Conservation (phyloP, 2,113 vertebrate species). For the Xyrauchen texanus region DNA sequence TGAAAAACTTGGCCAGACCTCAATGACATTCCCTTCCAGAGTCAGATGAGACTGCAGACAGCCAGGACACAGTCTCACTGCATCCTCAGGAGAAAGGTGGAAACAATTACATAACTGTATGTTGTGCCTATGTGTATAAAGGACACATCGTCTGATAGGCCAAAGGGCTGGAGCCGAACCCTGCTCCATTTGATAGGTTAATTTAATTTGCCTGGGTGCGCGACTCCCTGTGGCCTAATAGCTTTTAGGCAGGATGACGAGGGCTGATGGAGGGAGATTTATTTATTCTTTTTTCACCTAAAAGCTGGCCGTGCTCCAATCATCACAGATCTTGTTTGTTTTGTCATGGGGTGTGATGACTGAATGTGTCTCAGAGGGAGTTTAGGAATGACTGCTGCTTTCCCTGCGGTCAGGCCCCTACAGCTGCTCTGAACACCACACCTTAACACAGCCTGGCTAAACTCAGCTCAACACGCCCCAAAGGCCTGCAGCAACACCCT, state of each 20-base stretch:
- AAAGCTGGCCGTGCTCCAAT: slow-evolving; percentile 56
- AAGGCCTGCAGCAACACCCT: slow-evolving; percentile 48
- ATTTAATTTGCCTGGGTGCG: slow-evolving; percentile 46
- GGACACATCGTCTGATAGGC: slow-evolving; percentile 21
- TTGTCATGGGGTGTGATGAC: slow-evolving; percentile 58
- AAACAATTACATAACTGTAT: slow-evolving; percentile 32
- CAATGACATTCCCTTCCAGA: slow-evolving; percentile 10
- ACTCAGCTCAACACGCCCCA: slow-evolving; percentile 38
- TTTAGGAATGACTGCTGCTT: slow-evolving; percentile 51
- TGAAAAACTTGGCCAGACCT: slow-evolving; percentile 14
- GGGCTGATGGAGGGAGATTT: slow-evolving; percentile 46
- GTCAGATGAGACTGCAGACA: slow-evolving; percentile 13
- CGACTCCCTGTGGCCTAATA: slow-evolving; percentile 49
- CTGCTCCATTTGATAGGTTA: slow-evolving; percentile 30
- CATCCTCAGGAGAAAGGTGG: slow-evolving; percentile 38
- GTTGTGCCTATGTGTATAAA: background rate
- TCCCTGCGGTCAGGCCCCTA: slow-evolving; percentile 37
- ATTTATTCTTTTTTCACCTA: slow-evolving; percentile 52
- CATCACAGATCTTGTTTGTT: slow-evolving; percentile 62
- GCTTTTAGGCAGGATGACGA: background rate
- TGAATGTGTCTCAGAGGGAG: slow-evolving; percentile 48
- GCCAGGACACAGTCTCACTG: slow-evolving; percentile 22
- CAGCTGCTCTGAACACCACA: slow-evolving; percentile 43
- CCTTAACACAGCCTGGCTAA: slow-evolving; percentile 4
- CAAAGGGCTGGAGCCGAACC: background rate